Percentiles rank a stretch among this genome's conserved stretches.
phyloP scores from a whole-genome alignment of 2,113 vertebrate genomes.

The Indri indri region DNA sequence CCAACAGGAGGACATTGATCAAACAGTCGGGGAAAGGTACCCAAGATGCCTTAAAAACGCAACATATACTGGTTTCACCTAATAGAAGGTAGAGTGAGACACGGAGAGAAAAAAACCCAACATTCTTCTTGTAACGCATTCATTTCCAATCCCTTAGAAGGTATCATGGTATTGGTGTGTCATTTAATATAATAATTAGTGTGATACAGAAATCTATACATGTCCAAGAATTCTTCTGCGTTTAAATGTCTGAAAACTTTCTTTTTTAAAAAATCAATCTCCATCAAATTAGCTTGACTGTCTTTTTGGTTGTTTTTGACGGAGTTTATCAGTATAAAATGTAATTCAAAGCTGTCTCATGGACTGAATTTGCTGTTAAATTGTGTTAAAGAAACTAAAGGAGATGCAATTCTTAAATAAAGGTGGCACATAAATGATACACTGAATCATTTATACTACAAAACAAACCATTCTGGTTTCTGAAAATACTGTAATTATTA shows the following conservation, averaged over 20 bases:
- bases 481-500: background rate
- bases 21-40: background rate
- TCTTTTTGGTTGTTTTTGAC: too few relatives aligned
- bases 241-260: background rate
- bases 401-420: background rate
- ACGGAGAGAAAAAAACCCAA: too few relatives aligned
- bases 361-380: too few relatives aligned
- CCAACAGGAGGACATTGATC: too few relatives aligned
- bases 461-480: background rate
- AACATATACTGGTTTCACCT: too few relatives aligned
- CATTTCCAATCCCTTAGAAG: too few relatives aligned
- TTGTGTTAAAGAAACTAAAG: fast-evolving
- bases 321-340: background rate
- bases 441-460: background rate
- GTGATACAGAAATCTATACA: background rate
- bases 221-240: background rate
- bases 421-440: fast-evolving
- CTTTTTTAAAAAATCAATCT: background rate
- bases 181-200: fast-evolving
- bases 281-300: background rate
- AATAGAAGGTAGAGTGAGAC: too few relatives aligned
- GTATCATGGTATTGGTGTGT: fast-evolving
- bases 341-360: fast-evolving
- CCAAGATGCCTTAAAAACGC: too few relatives aligned
- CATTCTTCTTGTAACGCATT: background rate